These are phyloP conservation scores for Iselma pallidipennis DNA, from an alignment of 2,888 invertebrate species.

Conservation along the genomic window DNA sequence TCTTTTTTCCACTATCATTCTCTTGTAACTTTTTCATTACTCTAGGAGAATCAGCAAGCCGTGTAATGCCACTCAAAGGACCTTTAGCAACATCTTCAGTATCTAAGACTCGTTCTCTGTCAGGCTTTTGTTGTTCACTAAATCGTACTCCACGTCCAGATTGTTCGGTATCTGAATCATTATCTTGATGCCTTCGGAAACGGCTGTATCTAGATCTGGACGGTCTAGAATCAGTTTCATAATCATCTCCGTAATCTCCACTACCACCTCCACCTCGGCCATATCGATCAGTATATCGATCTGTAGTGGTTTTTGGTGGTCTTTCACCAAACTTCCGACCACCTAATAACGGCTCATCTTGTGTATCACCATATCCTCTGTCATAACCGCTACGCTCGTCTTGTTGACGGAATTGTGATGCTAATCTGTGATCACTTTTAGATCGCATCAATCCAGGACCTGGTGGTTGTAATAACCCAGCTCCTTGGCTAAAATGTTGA, in stretches of 20 bases:
- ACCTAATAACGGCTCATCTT: conserved; percentile 71
- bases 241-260: conserved; percentile 69
- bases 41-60: conserved; percentile 83
- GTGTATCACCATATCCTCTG: conserved; percentile 60
- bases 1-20: conserved; percentile 72
- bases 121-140: conserved; percentile 66
- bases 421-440: conserved; percentile 90
- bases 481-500: conserved; percentile 45
- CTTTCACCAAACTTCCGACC: conserved; percentile 81
- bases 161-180: conserved; percentile 76
- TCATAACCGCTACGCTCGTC: conserved; percentile 66
- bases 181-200: conserved; percentile 62
- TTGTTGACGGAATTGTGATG: conserved; percentile 85
- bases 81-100: conserved; percentile 87
- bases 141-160: conserved; percentile 67
- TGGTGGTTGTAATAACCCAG: conserved; percentile 62
- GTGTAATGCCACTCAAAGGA: conserved; percentile 87
- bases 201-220: conserved; percentile 70
- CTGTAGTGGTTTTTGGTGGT: conserved; percentile 55
- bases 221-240: conserved; percentile 66
- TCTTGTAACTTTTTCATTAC: conserved; percentile 89
- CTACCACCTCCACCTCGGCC: conserved; percentile 51
- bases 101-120: conserved; percentile 77
- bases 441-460: conserved; percentile 85
- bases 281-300: conserved; percentile 50